Evolutionary conservation across 2,797 vertebrate species (phyloP), one percentile per base, ranked within the genome.

Genomic region (Lagodon rhomboides): DNA sequence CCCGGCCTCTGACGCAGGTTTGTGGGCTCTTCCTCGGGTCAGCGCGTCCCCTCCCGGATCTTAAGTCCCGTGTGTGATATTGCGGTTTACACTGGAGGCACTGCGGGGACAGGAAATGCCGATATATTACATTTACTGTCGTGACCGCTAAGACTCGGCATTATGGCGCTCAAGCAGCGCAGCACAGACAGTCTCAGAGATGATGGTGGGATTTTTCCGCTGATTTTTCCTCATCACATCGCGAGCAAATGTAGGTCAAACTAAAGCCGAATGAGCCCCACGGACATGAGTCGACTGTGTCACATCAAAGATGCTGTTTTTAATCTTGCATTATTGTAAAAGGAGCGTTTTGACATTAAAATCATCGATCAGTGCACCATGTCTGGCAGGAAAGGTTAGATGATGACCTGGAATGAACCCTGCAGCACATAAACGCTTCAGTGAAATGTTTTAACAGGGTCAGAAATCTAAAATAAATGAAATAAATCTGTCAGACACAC

Each of bases 1-100:
- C 89, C 87, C 77, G 68, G 43, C 18, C 68, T 77, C 71, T 87
- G 86, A 68, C 68, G 89, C 74, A 76, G 79, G 68, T 63, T 58
- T 51, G 78, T 22, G 27, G 68, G 55, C 8, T 70, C 47, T 10
- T 3, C 12, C 17, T 27, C 17, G 3, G 59, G 81, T 86, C 75
- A 62, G 3, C 12, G 61, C 73, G 80, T 82, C 75, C 64, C 25
- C 27, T 68, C 73, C 75, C 64, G 69, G 69, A 58, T 61, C 72
- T 64, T 13, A 11, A 73, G 25, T 44, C 68, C 53, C 51, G 13
- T 7, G n/a, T 25, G 30, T 2, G 66, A 47, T 27, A 20, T 4
- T 43, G 71, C 34, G 72, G 78, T 75, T 82, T 73, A 68, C 12
- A 17, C 56, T 73, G 84, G 79, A 81, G 77, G 73, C 30, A 34